Evolutionary conservation across 2,797 vertebrate species (phyloP).

Genomic region (Poeciliopsis turneri): DNA sequence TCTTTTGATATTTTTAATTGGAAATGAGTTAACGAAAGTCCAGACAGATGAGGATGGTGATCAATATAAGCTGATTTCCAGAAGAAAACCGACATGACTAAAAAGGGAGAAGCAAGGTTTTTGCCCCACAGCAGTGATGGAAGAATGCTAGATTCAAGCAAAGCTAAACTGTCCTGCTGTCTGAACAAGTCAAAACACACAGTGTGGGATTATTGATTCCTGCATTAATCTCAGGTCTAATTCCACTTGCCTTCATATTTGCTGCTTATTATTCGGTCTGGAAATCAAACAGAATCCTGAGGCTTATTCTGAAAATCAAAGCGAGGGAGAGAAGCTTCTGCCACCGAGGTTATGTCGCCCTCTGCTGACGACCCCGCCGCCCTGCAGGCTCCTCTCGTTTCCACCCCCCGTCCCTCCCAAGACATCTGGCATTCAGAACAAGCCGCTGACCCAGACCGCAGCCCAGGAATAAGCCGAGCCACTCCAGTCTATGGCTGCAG

Average conservation of each 20-base stretch:
- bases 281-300: slow-evolving; percentile 42
- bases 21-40: neutral
- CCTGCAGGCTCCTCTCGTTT: slow-evolving; percentile 33
- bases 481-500: slow-evolving; percentile 69
- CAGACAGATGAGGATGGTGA: neutral
- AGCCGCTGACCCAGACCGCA: slow-evolving; percentile 67
- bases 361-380: slow-evolving; percentile 58
- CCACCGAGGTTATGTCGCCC: slow-evolving; percentile 52
- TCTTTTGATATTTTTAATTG: neutral
- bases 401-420: slow-evolving; percentile 1
- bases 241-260: slow-evolving; percentile 20
- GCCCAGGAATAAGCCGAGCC: slow-evolving; percentile 73
- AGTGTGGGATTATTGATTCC: slow-evolving; percentile 35
- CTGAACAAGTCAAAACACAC: slow-evolving; percentile 19
- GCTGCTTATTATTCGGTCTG: slow-evolving; percentile 20
- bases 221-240: slow-evolving; percentile 38
- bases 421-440: slow-evolving; percentile 75
- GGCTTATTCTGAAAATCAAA: slow-evolving; percentile 32
- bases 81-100: neutral
- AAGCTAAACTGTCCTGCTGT: slow-evolving; percentile 26
- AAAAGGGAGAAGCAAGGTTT: neutral
- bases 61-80: neutral
- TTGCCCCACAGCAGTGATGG: neutral
- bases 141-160: slow-evolving; percentile 19
- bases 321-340: slow-evolving; percentile 22